Conservation (phyloP, 2,797 vertebrate species). For the Sciaenops ocellatus region DNA sequence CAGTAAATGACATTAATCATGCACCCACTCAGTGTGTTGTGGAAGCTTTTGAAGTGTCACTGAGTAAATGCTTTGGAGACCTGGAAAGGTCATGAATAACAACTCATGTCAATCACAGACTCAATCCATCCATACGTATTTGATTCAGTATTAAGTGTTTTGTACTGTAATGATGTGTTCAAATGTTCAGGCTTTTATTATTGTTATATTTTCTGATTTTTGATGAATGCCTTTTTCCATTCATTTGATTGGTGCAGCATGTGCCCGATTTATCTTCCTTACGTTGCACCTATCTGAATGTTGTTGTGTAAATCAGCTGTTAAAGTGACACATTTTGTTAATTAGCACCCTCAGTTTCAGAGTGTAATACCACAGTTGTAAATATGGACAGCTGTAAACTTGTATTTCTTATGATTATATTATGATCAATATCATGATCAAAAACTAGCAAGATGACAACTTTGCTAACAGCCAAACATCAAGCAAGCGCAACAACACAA, state of each 20-base stretch:
- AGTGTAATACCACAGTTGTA: too few relatives aligned
- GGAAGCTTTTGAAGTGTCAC: slow-evolving; percentile 71
- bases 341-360: too few relatives aligned
- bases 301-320: background rate
- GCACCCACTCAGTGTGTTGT: slow-evolving; percentile 62
- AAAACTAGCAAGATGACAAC: too few relatives aligned
- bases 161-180: background rate
- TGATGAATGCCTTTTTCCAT: background rate
- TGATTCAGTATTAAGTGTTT: slow-evolving; percentile 3
- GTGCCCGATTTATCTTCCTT: background rate
- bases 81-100: slow-evolving; percentile 41
- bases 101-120: slow-evolving; percentile 36
- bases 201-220: background rate
- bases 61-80: slow-evolving; percentile 62
- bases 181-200: background rate
- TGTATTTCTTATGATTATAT: too few relatives aligned
- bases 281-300: background rate
- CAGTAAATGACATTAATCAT: slow-evolving; percentile 75
- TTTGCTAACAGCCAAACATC: too few relatives aligned
- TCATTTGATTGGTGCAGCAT: background rate
- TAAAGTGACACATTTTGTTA: too few relatives aligned
- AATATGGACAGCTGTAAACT: too few relatives aligned
- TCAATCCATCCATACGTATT: background rate
- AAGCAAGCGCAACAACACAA: too few relatives aligned
- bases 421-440: too few relatives aligned